Evolutionary conservation across 1,140 invertebrate genomes (phyloP).

Genomic region (Caenorhabditis inopinata): DNA sequence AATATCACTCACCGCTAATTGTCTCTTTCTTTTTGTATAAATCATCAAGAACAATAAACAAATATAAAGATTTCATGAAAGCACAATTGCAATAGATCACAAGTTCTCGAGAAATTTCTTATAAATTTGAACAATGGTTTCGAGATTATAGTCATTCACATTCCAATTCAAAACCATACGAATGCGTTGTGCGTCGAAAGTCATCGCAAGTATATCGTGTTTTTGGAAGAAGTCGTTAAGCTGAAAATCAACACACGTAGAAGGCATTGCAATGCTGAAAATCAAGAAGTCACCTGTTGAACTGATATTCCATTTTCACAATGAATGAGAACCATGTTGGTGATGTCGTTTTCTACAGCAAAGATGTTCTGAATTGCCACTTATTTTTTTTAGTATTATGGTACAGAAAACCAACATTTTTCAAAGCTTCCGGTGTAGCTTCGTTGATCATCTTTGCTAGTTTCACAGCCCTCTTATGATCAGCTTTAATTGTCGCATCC

Average conservation of each 20-base stretch:
- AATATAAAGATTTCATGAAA: neutral
- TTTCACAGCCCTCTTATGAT: conserved; percentile 75
- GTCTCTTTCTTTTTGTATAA: no score
- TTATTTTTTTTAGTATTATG: neutral
- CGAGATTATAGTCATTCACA: conserved; percentile 41
- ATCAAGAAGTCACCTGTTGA: neutral
- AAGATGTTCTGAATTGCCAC: neutral
- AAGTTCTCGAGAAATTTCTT: conserved; percentile 16
- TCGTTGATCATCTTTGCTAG: conserved; percentile 74
- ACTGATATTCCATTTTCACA: conserved; percentile 1
- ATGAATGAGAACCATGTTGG: conserved; percentile 46
- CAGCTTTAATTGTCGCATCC: conserved; percentile 73
- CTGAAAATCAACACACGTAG: conserved; percentile 7
- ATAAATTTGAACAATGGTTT: conserved; percentile 12
- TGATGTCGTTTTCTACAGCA: conserved; percentile 33
- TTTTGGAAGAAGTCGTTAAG: conserved; percentile 40
- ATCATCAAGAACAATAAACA: no score
- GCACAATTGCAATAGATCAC: neutral
- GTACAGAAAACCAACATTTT: neutral
- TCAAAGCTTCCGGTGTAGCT: neutral
- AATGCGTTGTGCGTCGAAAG: conserved; percentile 43
- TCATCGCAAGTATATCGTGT: conserved; percentile 40
- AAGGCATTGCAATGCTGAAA: neutral
- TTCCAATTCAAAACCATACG: conserved; percentile 46
- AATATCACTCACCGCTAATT: neutral